A percentile compares a stretch with the other conserved stretches of the same genome.
Evolutionary conservation across 2,888 invertebrate genomes (phyloP).

Genomic region (Linnaemya tessellans): DNA sequence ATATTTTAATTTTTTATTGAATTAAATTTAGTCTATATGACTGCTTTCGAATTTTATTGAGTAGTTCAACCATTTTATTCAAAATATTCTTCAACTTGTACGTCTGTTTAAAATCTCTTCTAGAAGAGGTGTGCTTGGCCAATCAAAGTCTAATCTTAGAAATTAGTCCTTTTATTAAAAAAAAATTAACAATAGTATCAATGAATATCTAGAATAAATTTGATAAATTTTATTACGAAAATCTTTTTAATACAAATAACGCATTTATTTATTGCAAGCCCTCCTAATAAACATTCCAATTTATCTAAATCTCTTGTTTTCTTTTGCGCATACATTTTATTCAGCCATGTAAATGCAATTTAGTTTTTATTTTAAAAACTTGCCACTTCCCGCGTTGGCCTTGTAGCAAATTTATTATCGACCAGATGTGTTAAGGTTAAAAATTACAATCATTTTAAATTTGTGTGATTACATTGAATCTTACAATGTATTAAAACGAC

Average conservation of each 20-base stretch:
- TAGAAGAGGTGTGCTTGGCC: too few relatives aligned
- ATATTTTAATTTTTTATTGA: too few relatives aligned
- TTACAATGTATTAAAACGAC: slow-evolving; percentile 54
- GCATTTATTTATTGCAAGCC: not conserved
- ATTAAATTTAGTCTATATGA: too few relatives aligned
- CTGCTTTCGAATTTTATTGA: too few relatives aligned
- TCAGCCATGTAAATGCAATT: slow-evolving; percentile 65
- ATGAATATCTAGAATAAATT: too few relatives aligned
- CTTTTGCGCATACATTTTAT: slow-evolving; percentile 35
- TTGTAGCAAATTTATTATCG: slow-evolving; percentile 56
- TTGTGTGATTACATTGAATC: slow-evolving; percentile 52
- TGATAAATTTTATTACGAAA: not conserved
- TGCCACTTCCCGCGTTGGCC: slow-evolving; percentile 34
- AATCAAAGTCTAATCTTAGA: too few relatives aligned
- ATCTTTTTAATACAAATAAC: not conserved
- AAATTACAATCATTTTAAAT: slow-evolving; percentile 64
- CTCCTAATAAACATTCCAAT: not conserved
- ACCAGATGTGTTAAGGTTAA: slow-evolving; percentile 67
- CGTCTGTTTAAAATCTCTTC: too few relatives aligned
- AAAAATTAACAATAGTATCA: too few relatives aligned
- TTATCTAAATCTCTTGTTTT: slow-evolving; percentile 11
- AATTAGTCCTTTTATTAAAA: too few relatives aligned
- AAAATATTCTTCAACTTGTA: too few relatives aligned
- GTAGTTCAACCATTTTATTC: too few relatives aligned
- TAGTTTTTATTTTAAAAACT: slow-evolving; percentile 60